Conservation (phyloP, 2,113 vertebrate genomes). For the Ceyx cyanopectus region DNA sequence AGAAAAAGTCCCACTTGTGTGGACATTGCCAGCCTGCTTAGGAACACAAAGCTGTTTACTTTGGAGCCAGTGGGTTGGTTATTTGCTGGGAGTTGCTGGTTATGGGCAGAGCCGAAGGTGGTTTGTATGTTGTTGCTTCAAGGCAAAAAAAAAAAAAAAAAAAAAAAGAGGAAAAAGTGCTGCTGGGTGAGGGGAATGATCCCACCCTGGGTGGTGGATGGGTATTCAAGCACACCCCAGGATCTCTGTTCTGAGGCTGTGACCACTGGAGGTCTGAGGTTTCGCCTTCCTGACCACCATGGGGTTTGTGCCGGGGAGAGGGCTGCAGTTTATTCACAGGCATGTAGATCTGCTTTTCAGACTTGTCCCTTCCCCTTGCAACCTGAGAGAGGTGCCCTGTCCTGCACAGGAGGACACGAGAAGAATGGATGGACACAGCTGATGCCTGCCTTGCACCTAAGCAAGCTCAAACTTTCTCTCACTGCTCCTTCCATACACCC, state of each 20-base stretch:
- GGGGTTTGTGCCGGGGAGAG: background rate
- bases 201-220: accelerated
- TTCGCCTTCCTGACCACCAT: background rate
- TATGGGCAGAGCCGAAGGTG: slow-evolving; percentile 44
- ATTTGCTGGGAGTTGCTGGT: slow-evolving; percentile 13
- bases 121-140: slow-evolving; percentile 43
- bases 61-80: slow-evolving; percentile 1
- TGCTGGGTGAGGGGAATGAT: background rate
- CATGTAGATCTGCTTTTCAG: accelerated
- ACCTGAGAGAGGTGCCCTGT: background rate
- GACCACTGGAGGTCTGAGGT: background rate
- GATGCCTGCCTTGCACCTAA: background rate
- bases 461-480: background rate
- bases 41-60: slow-evolving; percentile 32
- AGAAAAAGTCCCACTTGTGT: background rate
- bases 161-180: background rate
- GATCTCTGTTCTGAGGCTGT: background rate
- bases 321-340: background rate
- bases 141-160: background rate
- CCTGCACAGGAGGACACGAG: background rate
- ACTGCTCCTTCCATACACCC: background rate
- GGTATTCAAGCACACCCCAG: background rate
- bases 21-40: slow-evolving; percentile 8
- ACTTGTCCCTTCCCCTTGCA: background rate
- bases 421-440: accelerated